These are phyloP conservation scores for Pogonus chalceus DNA, from an alignment of 1,140 invertebrate species.

Conservation along the genomic window DNA sequence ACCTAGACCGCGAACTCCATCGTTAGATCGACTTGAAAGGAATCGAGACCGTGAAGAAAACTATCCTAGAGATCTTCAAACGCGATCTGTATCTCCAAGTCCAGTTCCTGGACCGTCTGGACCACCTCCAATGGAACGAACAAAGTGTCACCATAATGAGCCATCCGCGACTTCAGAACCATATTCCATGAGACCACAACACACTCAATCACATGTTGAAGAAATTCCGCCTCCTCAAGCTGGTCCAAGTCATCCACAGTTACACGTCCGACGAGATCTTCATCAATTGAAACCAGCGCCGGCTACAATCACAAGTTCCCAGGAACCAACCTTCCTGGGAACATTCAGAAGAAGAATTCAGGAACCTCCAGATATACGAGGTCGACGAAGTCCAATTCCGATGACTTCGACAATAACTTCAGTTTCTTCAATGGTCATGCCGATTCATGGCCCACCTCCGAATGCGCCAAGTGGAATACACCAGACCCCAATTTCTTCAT, in stretches of 20 bases:
- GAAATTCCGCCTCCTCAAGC: slow-evolving; percentile 29
- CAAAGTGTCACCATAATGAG: slow-evolving; percentile 54
- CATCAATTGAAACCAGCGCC: slow-evolving; percentile 36
- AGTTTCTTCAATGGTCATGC: too few relatives aligned
- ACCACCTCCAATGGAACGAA: slow-evolving; percentile 39
- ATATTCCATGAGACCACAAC: slow-evolving; percentile 57
- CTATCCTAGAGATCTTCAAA: slow-evolving; percentile 44
- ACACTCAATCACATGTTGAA: too few relatives aligned
- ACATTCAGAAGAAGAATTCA: slow-evolving; percentile 27
- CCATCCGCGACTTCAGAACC: slow-evolving; percentile 44
- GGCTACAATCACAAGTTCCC: slow-evolving; percentile 36
- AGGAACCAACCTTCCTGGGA: slow-evolving; percentile 23
- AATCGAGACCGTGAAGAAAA: slow-evolving; percentile 44
- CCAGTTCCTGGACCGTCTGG: slow-evolving; percentile 21
- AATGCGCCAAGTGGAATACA: slow-evolving; percentile 19
- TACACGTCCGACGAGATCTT: slow-evolving; percentile 62
- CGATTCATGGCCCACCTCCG: too few relatives aligned
- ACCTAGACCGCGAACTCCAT: slow-evolving; percentile 23
- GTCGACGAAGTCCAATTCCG: slow-evolving; percentile 5
- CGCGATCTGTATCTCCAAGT: slow-evolving; percentile 46
- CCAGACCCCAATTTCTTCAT: slow-evolving; percentile 10
- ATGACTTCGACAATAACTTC: slow-evolving; percentile 21
- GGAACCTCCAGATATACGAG: slow-evolving; percentile 18
- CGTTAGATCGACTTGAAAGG: slow-evolving; percentile 32
- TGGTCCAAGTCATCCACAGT: slow-evolving; percentile 39